Evolutionary conservation across 2,113 vertebrate genomes (phyloP).

Genomic region (Semicossyphus pulcher): DNA sequence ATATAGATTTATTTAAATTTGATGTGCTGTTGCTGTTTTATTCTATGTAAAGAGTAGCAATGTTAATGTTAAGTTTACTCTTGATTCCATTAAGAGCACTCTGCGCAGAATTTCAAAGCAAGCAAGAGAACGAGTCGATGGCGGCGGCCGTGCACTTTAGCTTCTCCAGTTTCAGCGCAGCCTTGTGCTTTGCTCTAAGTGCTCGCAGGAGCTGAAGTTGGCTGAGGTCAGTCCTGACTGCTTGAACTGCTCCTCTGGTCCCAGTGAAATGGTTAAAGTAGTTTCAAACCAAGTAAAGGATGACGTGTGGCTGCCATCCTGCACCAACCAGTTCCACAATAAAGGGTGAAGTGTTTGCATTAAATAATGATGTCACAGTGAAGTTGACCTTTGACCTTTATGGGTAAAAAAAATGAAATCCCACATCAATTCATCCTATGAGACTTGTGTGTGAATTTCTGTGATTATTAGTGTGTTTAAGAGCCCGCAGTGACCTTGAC

Average conservation of each 20-base stretch:
- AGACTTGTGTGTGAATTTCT: too few relatives aligned
- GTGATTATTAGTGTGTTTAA: too few relatives aligned
- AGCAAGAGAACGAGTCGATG: constrained; percentile 21
- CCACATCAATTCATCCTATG: too few relatives aligned
- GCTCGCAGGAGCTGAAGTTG: background rate
- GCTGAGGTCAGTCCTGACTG: background rate
- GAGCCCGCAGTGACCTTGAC: too few relatives aligned
- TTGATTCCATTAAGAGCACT: constrained; percentile 56
- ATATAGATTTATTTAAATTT: constrained; percentile 24
- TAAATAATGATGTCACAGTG: too few relatives aligned
- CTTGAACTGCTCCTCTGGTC: background rate
- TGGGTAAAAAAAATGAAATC: too few relatives aligned
- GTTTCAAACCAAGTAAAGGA: background rate
- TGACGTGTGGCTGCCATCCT: too few relatives aligned
- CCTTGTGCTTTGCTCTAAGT: background rate
- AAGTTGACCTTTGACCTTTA: too few relatives aligned
- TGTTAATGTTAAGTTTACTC: constrained; percentile 9
- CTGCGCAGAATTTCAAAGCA: constrained; percentile 1
- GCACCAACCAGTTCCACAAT: too few relatives aligned
- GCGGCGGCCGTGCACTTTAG: constrained; percentile 32
- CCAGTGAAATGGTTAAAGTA: background rate
- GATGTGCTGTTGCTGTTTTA: background rate
- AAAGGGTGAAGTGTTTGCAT: too few relatives aligned
- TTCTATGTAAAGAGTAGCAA: constrained; percentile 14
- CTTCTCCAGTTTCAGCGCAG: constrained; percentile 27